Evolutionary conservation across 2,797 vertebrate species (phyloP), one percentile per base, ranked within the genome.

Genomic region (Lophotriccus pileatus): DNA sequence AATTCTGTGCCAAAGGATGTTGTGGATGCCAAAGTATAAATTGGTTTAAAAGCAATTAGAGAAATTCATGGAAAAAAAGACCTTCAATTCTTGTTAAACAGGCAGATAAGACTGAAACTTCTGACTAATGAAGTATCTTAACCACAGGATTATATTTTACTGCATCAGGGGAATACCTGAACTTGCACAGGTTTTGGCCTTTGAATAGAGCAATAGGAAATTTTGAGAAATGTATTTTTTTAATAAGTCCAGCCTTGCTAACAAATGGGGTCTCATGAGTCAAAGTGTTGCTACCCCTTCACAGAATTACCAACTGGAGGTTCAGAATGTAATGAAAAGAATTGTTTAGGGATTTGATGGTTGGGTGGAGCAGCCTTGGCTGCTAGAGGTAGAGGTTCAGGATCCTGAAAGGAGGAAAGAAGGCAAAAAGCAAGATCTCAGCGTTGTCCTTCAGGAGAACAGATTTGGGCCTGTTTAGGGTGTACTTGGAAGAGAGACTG

Each of bases 1-100:
- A 81, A 89, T 81, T 84, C 63, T 55, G 59, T 92, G 89, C 84
- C 96, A 96, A 88, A 95, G 74, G 50, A 90, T 89, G 66, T n/a
- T 86, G 30, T 59, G 39, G 22, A 73, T 96, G 90, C 90, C 90
- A 90, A 93, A 79, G n/a, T 87, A 59, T 62, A 89, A 93, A 96
- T 93, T 84, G 58, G 41, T 90, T 95, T 94, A 90, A 91, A 88
- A 66, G 18, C 43, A 94, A 50, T 93, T 93, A 90, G 77, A 70
- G 62, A 93, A 89, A 90, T 90, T 82, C 37, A 50, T 78, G 46
- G 77, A 90, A 90, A 49, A 81, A 80, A 91, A 90, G 69, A 78
- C 41, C 69, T 92, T 84, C 55, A 66, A 23, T 68, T 73, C 66
- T 88, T 94, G 62, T 28, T 93, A 89, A 93, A 79, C 20, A 84